A percentile compares a stretch with the other conserved stretches of the same genome.
Evolutionary conservation across 1,140 invertebrate species (phyloP).

Genomic region (Plectrocnemia conspersa): DNA sequence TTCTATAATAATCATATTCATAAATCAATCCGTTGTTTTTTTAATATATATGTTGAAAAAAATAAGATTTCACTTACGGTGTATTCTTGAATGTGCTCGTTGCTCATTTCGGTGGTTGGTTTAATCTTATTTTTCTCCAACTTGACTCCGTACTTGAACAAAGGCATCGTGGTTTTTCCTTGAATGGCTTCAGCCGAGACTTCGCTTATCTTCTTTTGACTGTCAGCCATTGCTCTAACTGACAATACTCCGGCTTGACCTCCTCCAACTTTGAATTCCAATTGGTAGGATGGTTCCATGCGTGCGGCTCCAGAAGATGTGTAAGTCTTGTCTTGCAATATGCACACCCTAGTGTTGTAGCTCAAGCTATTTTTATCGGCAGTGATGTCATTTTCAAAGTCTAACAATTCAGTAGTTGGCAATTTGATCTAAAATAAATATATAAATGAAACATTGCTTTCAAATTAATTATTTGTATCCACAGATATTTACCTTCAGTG

Average conservation of each 20-base stretch:
- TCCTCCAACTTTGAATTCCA: not conserved
- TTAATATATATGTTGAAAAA: conserved; percentile 40
- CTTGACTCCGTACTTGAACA: conserved; percentile 55
- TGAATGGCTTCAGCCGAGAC: conserved; percentile 54
- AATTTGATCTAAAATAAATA: not conserved
- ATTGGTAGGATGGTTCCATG: no score
- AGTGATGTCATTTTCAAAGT: no score
- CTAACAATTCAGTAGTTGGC: no score
- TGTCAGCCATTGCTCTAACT: conserved; percentile 53
- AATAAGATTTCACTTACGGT: conserved; percentile 44
- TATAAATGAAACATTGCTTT: not conserved
- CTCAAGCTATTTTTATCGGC: no score
- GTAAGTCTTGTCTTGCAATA: conserved; percentile 12
- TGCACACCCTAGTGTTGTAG: no score
- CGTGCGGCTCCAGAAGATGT: no score
- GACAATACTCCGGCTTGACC: conserved; percentile 38
- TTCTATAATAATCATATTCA: no score
- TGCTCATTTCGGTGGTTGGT: conserved; percentile 57
- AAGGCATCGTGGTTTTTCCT: conserved; percentile 57
- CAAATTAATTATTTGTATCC: not conserved
- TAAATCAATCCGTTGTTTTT: conserved; percentile 39
- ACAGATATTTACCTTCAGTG: not conserved
- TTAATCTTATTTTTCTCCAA: conserved; percentile 66
- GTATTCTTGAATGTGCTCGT: conserved; percentile 58
- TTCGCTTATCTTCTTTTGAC: conserved; percentile 62